Evolutionary conservation across 2,888 invertebrate genomes (phyloP), one percentile per base, ranked within the genome.

Genomic region (Matsumyia berberina): DNA sequence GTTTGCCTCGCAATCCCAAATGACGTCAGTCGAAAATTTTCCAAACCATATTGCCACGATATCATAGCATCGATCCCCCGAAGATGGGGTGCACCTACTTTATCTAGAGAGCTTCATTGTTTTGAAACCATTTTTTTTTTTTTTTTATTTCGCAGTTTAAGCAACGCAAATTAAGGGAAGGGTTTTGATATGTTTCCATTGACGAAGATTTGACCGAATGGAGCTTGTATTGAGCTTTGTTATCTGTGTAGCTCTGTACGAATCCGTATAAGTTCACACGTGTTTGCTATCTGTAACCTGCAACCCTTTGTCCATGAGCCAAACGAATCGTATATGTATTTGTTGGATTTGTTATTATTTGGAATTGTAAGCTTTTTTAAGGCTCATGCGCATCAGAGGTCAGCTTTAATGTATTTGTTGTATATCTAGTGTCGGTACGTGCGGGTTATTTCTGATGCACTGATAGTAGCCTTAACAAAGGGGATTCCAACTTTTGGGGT

Each of bases 231-330:
- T 2, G 12, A 81, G 64, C 70, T 70, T 82, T 82, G 70, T 77
- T 76, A 77, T 82, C 64, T 58, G 53, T 77, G 46, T 58, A 51
- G 37, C 11, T 53, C 33, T 42, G 11, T 69, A 6, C 6, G 77
- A 82, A 82, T 33, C 77, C 66, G 49, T 70, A 70, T 35, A 51
- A 70, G 49, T 70, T 58, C 35, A 66, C 81, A 82, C 81, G 81
- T 82, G 81, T 82, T 66, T 57, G 64, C 39, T 64, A 64, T 70
- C 11, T 58, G 15, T 70, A 39, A 17, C 42, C 74, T 44, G 19
- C 8, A 74, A 33, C 35, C 39, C 64, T 64, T 67, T 24, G 8
- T 4, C 31, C 19, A 17, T 29, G 9, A 29, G 29, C 17, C 19
- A 29, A 33, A 29, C 24, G 37, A n/a, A 15, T 42, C 15, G 9